Evolutionary conservation across 1,140 invertebrate species (phyloP).

Genomic region (Vanessa atalanta): DNA sequence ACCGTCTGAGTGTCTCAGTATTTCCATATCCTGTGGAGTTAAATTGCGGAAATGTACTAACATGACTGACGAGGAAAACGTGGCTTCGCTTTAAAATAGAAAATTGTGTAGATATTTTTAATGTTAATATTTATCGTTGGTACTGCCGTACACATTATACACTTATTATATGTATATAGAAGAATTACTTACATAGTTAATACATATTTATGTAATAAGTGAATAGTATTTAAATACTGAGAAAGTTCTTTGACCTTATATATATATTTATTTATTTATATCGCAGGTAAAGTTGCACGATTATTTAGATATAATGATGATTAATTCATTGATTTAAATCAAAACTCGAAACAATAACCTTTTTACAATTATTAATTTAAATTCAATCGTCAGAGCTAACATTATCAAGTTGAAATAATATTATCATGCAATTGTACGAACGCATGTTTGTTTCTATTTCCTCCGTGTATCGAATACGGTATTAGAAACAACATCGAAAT

Average conservation of each 20-base stretch:
- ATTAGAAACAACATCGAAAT: conserved; percentile 32
- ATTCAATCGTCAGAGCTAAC: not conserved
- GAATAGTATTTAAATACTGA: no score
- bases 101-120: not conserved
- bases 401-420: not conserved
- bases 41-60: conserved; percentile 44
- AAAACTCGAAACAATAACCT: no score
- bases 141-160: not conserved
- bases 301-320: no score
- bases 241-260: no score
- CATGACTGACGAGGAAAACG: conserved; percentile 42
- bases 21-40: conserved; percentile 24
- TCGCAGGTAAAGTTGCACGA: no score
- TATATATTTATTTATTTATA: no score
- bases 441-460: conserved; percentile 25
- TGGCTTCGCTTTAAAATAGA: conserved; percentile 46
- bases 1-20: conserved; percentile 19
- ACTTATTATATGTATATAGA: not conserved
- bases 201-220: no score
- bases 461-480: conserved; percentile 16
- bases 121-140: not conserved
- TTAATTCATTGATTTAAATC: no score
- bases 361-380: not conserved
- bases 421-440: conserved; percentile 10
- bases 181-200: no score